Percentiles rank a stretch among this genome's conserved stretches.
These are phyloP conservation scores for Hyperoplus lanceolatus DNA, from an alignment of 2,797 vertebrate species.

Conservation along the genomic window DNA sequence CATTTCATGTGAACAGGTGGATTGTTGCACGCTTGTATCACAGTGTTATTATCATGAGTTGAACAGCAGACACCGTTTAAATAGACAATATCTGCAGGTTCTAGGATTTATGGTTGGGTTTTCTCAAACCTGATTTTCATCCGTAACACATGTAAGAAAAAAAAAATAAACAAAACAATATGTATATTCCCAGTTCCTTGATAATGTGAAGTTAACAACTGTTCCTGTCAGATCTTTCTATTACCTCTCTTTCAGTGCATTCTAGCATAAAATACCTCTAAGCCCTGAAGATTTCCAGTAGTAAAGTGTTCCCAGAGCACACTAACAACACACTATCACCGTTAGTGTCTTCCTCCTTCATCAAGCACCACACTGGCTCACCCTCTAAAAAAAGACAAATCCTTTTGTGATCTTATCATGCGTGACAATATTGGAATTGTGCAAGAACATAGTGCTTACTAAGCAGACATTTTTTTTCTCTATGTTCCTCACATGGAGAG, in stretches of 20 bases:
- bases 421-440: conserved; percentile 76
- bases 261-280: conserved; percentile 37
- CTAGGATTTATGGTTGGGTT: conserved; percentile 8
- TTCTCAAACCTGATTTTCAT: conserved; percentile 50
- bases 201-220: conserved; percentile 35
- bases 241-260: conserved; percentile 35
- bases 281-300: conserved; percentile 40
- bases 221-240: conserved; percentile 8
- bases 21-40: conserved; percentile 65
- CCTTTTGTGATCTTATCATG: conserved; percentile 86
- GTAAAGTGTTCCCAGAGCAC: conserved; percentile 37
- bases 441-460: conserved; percentile 74
- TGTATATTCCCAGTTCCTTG: conserved; percentile 27
- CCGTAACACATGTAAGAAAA: conserved; percentile 2
- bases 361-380: conserved; percentile 51
- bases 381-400: conserved; percentile 56
- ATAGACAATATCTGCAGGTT: conserved; percentile 30
- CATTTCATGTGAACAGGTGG: conserved; percentile 76
- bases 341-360: conserved; percentile 51
- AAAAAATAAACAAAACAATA: background rate
- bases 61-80: conserved; percentile 44
- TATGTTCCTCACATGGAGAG: conserved; percentile 76
- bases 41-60: conserved; percentile 55
- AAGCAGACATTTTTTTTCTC: conserved; percentile 67
- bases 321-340: conserved; percentile 47